Conservation (phyloP, 2,888 invertebrate genomes). For the Sympetrum striolatum region DNA sequence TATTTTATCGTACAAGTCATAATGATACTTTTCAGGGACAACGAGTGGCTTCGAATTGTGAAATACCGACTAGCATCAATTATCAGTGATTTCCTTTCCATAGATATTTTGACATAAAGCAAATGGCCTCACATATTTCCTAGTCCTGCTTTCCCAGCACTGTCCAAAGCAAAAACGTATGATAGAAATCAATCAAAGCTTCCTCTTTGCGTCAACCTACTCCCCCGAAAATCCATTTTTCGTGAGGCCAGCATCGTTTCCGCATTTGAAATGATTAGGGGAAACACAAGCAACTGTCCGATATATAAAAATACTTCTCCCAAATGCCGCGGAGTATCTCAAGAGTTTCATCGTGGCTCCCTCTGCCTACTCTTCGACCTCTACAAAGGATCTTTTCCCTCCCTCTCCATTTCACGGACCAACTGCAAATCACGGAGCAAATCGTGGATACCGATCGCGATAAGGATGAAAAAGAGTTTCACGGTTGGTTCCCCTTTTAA, state of each 20-base stretch:
- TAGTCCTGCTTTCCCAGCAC: neutral
- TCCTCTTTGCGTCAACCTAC: neutral
- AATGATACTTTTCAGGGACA: too few relatives aligned
- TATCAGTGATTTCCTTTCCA: too few relatives aligned
- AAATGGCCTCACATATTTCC: too few relatives aligned
- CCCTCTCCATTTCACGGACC: neutral
- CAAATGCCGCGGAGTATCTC: neutral
- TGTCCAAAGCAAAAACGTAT: neutral
- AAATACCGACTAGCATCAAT: too few relatives aligned
- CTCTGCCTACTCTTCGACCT: neutral
- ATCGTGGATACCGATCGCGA: constrained; percentile 4
- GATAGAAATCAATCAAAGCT: neutral
- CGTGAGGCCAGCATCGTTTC: neutral
- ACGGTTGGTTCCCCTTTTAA: constrained; percentile 4
- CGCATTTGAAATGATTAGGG: neutral
- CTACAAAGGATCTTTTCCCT: neutral
- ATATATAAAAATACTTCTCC: neutral
- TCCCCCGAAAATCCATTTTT: neutral
- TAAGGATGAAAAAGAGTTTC: constrained; percentile 14
- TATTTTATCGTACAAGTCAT: too few relatives aligned
- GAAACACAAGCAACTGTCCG: neutral
- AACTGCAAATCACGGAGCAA: constrained; percentile 11
- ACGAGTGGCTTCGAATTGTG: too few relatives aligned
- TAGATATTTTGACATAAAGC: too few relatives aligned
- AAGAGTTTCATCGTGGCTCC: neutral